phyloP scores from a whole-genome alignment of 2,888 invertebrate species.

The Bruchidius siliquastri region DNA sequence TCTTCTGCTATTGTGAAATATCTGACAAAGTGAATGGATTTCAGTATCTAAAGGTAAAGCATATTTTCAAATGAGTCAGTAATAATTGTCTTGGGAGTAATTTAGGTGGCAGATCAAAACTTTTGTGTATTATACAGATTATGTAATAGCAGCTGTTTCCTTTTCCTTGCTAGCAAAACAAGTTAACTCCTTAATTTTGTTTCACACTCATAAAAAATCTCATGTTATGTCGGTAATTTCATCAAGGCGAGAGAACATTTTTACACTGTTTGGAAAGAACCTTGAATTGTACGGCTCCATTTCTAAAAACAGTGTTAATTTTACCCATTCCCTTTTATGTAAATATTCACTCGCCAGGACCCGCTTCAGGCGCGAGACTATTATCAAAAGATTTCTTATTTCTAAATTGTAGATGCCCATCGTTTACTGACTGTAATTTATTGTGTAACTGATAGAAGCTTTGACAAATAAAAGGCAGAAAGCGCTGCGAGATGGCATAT shows the following conservation, averaged over 20 bases:
- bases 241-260: neutral
- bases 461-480: too few species aligned
- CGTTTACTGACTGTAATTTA: too few species aligned
- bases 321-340: neutral
- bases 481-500: too few species aligned
- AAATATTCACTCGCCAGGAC: neutral
- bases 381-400: too few species aligned
- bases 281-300: slow-evolving; percentile 22
- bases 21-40: neutral
- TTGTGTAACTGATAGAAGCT: too few species aligned
- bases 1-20: too few species aligned
- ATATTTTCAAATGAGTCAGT: neutral
- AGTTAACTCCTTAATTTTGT: neutral
- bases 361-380: too few species aligned
- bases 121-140: neutral
- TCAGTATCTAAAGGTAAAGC: neutral
- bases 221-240: neutral
- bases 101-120: neutral
- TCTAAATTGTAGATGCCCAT: too few species aligned
- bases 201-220: neutral
- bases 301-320: neutral
- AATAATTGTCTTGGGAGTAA: neutral
- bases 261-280: slow-evolving; percentile 31
- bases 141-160: neutral
- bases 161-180: neutral